Evolutionary conservation across 2,113 vertebrate genomes (phyloP).

Genomic region (Taurulus bubalis): DNA sequence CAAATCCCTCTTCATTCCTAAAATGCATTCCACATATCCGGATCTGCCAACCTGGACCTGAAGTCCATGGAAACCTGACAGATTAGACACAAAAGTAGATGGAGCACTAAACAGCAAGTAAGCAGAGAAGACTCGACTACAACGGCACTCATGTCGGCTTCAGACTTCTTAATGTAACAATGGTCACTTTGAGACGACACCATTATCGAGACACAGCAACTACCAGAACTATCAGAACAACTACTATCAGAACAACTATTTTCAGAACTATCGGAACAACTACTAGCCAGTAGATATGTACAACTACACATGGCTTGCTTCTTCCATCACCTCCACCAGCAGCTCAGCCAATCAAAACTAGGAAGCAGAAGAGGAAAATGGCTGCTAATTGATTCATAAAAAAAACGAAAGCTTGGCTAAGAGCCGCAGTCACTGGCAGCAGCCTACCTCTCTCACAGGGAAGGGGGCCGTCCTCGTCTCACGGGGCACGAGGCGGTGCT

Average conservation of each 20-base stretch:
- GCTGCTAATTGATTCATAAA: neutral
- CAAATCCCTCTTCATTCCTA: neutral
- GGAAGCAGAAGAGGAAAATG: neutral
- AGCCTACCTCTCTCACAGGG: slow-evolving; percentile 39
- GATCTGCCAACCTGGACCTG: neutral
- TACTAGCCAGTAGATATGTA: neutral
- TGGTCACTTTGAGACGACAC: neutral
- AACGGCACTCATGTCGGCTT: neutral
- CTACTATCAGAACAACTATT: no score
- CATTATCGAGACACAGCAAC: neutral
- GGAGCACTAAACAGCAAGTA: neutral
- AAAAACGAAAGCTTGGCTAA: neutral
- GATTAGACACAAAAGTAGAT: neutral
- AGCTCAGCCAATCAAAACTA: neutral
- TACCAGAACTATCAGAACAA: no score
- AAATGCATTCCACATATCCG: no score
- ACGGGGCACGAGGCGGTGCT: slow-evolving; percentile 1
- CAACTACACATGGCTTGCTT: neutral
- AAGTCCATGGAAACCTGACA: neutral
- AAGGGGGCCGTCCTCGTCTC: slow-evolving; percentile 44
- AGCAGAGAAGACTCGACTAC: neutral
- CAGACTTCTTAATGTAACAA: neutral
- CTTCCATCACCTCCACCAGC: neutral
- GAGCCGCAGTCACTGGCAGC: neutral
- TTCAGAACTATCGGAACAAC: no score